Evolutionary conservation across 1,140 invertebrate species (phyloP).

Genomic region (Tyrophagus putrescentiae): DNA sequence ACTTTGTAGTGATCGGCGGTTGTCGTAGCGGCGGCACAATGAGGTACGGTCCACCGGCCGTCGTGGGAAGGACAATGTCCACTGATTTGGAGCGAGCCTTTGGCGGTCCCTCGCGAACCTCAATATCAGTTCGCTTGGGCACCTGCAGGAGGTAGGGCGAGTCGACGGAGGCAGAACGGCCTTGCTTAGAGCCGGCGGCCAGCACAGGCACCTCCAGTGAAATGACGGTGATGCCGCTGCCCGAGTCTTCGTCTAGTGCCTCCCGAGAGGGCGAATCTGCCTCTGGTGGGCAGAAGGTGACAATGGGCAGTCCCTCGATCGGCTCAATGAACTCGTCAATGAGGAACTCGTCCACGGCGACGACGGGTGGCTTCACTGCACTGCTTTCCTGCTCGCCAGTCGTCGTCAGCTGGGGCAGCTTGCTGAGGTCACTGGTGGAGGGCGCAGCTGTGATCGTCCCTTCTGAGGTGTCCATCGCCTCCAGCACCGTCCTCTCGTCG

Average conservation of each 20-base stretch:
- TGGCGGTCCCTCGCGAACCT: constrained; percentile 31
- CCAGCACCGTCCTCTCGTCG: no score
- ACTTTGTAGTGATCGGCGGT: constrained; percentile 28
- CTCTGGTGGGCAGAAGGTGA: constrained; percentile 31
- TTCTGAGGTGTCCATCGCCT: no score
- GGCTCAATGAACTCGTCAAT: constrained; percentile 12
- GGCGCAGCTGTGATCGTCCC: no score
- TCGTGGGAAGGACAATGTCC: constrained; percentile 73
- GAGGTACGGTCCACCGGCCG: constrained; percentile 32
- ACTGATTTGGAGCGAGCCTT: constrained; percentile 59
- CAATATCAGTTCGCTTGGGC: constrained; percentile 32
- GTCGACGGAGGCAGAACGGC: constrained; percentile 26
- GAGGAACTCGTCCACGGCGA: constrained; percentile 7
- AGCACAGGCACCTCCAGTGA: constrained; percentile 26
- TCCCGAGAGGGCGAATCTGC: background rate
- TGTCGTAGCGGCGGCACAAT: constrained; percentile 19
- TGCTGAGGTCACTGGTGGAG: no score
- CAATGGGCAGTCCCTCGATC: constrained; percentile 25
- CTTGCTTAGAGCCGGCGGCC: constrained; percentile 13
- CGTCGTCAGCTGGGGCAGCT: no score
- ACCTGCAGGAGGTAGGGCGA: constrained; percentile 43
- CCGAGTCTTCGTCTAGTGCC: constrained; percentile 24
- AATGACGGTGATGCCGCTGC: constrained; percentile 31
- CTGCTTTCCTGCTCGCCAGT: no score
- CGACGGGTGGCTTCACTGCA: no score